Base-by-base conservation (phyloP, 2,113 vertebrate species). In the Symphodus melops region DNA sequence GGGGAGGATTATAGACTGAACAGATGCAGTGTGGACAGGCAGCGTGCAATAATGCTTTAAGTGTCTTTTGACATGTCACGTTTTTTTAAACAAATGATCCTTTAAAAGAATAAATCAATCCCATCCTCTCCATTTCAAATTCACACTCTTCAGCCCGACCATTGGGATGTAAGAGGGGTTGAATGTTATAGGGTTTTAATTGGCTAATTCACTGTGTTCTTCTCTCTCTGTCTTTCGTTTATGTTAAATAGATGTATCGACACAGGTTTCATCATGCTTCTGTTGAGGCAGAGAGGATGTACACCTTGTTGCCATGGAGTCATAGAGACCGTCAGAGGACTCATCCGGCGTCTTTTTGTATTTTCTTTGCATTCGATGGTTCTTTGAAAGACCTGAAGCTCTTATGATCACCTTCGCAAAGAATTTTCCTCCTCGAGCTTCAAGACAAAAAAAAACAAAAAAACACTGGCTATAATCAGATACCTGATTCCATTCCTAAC, bases 281-380 rank as follows among this genome's bases (percentile, higher is more conserved):
- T 12, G 19, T 3, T 53, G n/a, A 59, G 21, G 25, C 25, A 49
- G 54, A 36, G 9, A 55, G 48, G 55, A 69, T 5, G 23, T 16
- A 17, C n/a, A 42, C 14, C 23, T 37, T 37, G 53, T 39, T 48
- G 41, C 41, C 28, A 72, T 48, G 49, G 48, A 72, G 66, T 62
- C 41, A 49, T 17, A 2, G 8, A 33, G 59, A 39, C 14, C 17
- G 56, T 3, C 56, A 49, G 6, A 5, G 19, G 39, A 41, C 11
- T 54, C 16, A 44, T 41, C 20, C 49, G 17, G 44, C 1, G 5
- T 54, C 2, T 25, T 59, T 58, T 13, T 14, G 33, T 5, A 48
- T 44, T 0, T 2, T 19, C 4, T 10, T 33, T 49, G 5, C 4
- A 51, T 28, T 3, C 44, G 33, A 37, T 25, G 42, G 54, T 10